Conservation (phyloP, 2,797 vertebrate species). For the Kryptolebias ocellatus region DNA sequence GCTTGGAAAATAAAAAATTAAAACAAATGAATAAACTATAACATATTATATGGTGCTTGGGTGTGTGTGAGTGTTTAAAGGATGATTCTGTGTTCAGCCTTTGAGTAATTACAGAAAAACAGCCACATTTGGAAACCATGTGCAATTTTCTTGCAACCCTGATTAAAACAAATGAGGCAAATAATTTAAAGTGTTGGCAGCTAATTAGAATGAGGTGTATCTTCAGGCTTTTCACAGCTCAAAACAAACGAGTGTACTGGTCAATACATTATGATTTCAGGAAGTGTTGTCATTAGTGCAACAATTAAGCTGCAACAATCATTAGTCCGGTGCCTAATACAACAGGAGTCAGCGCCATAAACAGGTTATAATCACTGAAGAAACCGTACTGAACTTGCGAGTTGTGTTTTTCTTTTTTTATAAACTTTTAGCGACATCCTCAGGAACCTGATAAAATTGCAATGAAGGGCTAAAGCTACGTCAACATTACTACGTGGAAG, state of each 20-base stretch:
- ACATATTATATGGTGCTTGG: background rate
- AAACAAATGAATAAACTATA: no score
- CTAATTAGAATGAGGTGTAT: slow-evolving; percentile 44
- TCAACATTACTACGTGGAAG: slow-evolving; percentile 73
- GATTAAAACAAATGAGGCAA: slow-evolving; percentile 77
- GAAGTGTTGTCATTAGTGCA: slow-evolving; percentile 48
- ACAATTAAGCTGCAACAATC: slow-evolving; percentile 15
- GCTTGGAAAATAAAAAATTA: slow-evolving; percentile 33
- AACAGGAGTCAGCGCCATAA: background rate
- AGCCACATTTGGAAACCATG: slow-evolving; percentile 61
- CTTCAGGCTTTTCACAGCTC: slow-evolving; percentile 41
- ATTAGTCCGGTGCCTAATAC: slow-evolving; percentile 18
- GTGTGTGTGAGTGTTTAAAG: slow-evolving; percentile 3
- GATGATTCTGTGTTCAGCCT: slow-evolving; percentile 23
- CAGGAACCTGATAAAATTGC: slow-evolving; percentile 20
- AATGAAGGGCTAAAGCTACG: slow-evolving; percentile 41
- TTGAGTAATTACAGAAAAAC: slow-evolving; percentile 39
- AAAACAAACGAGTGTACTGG: slow-evolving; percentile 51
- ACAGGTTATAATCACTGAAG: background rate
- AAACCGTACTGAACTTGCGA: background rate
- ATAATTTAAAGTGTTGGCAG: slow-evolving; percentile 60
- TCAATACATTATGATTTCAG: slow-evolving; percentile 50
- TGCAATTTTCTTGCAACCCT: slow-evolving; percentile 49
- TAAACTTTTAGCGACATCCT: slow-evolving; percentile 57
- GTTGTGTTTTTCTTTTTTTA: background rate